These are phyloP conservation scores for Lymantria monacha DNA, from an alignment of 2,888 invertebrate genomes.

Conservation along the genomic window DNA sequence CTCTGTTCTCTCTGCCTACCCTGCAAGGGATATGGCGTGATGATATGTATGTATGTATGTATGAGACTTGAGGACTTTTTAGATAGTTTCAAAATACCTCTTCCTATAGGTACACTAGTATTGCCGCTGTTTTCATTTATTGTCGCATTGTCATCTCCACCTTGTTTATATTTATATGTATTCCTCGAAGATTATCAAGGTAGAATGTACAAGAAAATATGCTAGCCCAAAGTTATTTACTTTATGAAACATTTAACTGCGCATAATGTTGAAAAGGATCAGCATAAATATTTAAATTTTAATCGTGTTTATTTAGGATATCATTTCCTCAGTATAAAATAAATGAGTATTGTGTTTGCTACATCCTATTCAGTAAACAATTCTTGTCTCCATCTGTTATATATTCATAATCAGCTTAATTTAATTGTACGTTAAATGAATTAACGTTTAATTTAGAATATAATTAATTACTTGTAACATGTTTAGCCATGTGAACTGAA, in stretches of 20 bases:
- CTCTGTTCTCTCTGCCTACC: no score
- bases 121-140: no score
- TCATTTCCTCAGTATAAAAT: constrained; percentile 26
- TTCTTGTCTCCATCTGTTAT: background rate
- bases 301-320: constrained; percentile 38
- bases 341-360: constrained; percentile 26
- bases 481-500: no score
- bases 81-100: no score
- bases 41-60: no score
- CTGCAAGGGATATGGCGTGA: no score
- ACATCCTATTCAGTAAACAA: constrained; percentile 16
- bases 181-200: no score
- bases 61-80: no score
- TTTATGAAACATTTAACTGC: constrained; percentile 11
- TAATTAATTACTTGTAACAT: no score
- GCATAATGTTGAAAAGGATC: constrained; percentile 22
- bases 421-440: background rate
- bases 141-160: no score
- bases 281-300: constrained; percentile 35
- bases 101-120: no score
- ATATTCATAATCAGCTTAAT: background rate
- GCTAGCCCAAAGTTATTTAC: constrained; percentile 6
- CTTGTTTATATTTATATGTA: no score
- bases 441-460: background rate
- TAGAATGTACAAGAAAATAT: background rate